Percentiles rank a stretch among this genome's conserved stretches.
Conservation (phyloP, 2,888 invertebrate genomes). For the Eupithecia tripunctaria region DNA sequence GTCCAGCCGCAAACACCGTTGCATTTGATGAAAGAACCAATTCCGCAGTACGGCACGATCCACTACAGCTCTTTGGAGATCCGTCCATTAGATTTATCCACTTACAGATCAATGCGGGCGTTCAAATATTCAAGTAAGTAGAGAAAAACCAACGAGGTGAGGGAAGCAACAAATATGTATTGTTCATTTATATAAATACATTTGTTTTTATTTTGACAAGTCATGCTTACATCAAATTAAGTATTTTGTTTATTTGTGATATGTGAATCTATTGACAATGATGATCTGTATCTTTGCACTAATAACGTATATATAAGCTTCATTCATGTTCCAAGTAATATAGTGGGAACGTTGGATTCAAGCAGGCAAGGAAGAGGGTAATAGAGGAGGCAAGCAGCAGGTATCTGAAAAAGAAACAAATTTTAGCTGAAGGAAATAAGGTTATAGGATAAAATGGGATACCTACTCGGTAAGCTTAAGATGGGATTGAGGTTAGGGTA, state of each 20-base stretch:
- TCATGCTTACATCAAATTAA: background rate
- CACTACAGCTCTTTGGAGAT: constrained; percentile 33
- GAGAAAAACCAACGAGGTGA: background rate
- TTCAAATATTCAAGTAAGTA: constrained; percentile 6
- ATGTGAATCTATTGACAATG: background rate
- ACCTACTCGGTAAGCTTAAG: background rate
- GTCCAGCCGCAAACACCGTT: constrained; percentile 51
- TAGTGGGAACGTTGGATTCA: background rate
- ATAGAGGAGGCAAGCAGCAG: background rate
- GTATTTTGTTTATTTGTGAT: background rate
- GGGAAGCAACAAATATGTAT: background rate
- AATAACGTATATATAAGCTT: background rate
- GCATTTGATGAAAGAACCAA: constrained; percentile 46
- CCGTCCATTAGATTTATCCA: constrained; percentile 29
- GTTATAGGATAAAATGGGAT: background rate
- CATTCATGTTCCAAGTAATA: background rate
- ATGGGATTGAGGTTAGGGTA: constrained; percentile 39
- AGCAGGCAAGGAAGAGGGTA: background rate
- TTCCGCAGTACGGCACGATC: constrained; percentile 34
- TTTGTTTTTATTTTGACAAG: background rate
- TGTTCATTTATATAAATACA: background rate
- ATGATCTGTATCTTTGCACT: background rate
- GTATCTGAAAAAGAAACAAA: constrained; percentile 1
- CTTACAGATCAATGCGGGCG: constrained; percentile 18
- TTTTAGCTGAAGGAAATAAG: background rate